Evolutionary conservation across 2,113 vertebrate species (phyloP), one percentile per base, ranked within the genome.

Genomic region (Carlito syrichta): DNA sequence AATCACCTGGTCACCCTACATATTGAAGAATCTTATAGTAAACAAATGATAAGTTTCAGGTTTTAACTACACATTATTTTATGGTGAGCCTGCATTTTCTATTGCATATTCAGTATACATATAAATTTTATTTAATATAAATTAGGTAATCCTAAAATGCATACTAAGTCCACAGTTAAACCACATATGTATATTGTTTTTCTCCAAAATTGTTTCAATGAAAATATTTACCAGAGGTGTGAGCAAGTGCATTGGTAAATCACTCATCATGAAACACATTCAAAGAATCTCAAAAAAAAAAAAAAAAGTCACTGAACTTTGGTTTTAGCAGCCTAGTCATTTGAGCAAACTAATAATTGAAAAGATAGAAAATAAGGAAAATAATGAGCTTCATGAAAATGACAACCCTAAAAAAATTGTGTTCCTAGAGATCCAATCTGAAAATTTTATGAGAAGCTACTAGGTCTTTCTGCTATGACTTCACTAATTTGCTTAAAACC

Each of bases 401-500:
- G 35, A 45, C n/a, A 89, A 93, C 50, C 35, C 14, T 54, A 71
- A 38, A 63, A 60, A 60, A 81, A 40, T 25, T 76, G 14, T 94
- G 82, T 89, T 71, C 30, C 10, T 54, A 40, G 45, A 68, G 17
- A 96, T 48, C 56, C 66, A 82, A 38, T 54, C 63, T 78, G 63
- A 85, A 25, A 93, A 90, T 32, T 78, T 71, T 68, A 94, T 91
- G 66, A 62, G 13, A 87, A 97, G 52, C 35, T 2, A 2, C 5
- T 7, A 25, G 7, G 0, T 43, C 90, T 94, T 95, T 73, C 38
- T 91, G 2, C 12, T 5, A 79, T 94, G 93, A 96, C 82, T 88
- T 89, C 35, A 74, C 54, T 86, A 38, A 94, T 96, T 96, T 87
- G 71, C 82, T 96, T 92, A 89, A 96, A 97, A 97, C 85, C 32